phyloP scores from a whole-genome alignment of 2,888 invertebrate genomes.

The Drosophila demipolita region DNA sequence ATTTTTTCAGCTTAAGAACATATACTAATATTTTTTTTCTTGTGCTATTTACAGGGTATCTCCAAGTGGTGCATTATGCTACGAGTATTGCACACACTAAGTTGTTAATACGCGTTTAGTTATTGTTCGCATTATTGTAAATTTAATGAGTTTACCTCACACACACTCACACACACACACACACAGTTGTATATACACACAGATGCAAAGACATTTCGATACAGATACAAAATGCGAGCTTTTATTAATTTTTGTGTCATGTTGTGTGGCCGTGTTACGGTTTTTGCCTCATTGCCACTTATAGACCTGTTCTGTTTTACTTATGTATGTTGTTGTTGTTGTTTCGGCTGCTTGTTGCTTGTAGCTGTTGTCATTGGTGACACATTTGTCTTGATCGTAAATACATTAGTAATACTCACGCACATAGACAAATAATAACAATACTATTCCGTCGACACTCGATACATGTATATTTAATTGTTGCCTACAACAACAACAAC shows the following conservation, averaged over 20 bases:
- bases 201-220: constrained; percentile 19
- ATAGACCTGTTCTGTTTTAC: constrained; percentile 48
- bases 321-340: constrained; percentile 11
- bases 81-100: too few species aligned
- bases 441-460: constrained; percentile 8
- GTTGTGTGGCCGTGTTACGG: constrained; percentile 78
- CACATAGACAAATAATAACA: constrained; percentile 25
- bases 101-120: constrained; percentile 67
- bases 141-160: constrained; percentile 73
- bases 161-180: constrained; percentile 13
- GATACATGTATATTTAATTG: constrained; percentile 54
- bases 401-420: constrained; percentile 66
- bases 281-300: constrained; percentile 75
- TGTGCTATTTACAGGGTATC: constrained; percentile 5
- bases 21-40: background rate
- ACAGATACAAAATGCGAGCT: constrained; percentile 57
- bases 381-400: constrained; percentile 77
- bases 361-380: constrained; percentile 62
- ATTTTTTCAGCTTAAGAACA: background rate
- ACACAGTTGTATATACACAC: constrained; percentile 13
- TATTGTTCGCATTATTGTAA: constrained; percentile 76
- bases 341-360: constrained; percentile 7
- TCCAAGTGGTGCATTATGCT: background rate
- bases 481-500: constrained; percentile 15
- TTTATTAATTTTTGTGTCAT: constrained; percentile 76